Percentiles rank a stretch among this genome's conserved stretches.
Evolutionary conservation across 2,888 invertebrate genomes (phyloP).

Genomic region (Agapostemon virescens): DNA sequence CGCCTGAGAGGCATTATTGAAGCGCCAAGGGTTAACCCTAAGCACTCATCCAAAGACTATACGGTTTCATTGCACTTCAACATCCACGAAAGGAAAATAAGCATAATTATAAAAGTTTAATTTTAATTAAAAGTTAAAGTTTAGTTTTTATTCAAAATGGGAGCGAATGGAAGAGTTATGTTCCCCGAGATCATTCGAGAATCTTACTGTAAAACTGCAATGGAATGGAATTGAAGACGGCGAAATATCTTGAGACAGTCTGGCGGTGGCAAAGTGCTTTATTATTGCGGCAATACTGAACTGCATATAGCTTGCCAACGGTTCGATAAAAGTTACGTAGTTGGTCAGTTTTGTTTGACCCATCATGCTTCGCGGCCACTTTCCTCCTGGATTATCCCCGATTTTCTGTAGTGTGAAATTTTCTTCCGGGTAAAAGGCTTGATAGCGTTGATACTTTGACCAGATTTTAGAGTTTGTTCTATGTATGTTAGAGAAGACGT

Average conservation of each 20-base stretch:
- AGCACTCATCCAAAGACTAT: no score
- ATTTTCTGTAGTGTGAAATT: neutral
- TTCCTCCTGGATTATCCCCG: neutral
- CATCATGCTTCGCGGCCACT: neutral
- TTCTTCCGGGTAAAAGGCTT: neutral
- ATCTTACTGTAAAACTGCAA: neutral
- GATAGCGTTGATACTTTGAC: neutral
- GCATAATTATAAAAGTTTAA: no score
- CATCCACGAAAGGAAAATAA: no score
- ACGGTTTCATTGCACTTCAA: no score
- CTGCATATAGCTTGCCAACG: neutral
- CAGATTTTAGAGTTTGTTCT: neutral
- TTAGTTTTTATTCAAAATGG: no score
- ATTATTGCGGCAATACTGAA: neutral
- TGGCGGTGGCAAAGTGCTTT: neutral
- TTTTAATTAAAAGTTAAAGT: no score
- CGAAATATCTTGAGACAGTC: neutral
- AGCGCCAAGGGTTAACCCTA: no score
- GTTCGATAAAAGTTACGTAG: slow-evolving; percentile 1
- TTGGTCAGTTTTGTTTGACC: neutral
- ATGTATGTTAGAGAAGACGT: no score
- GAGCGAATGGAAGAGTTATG: no score
- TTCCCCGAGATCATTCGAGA: no score
- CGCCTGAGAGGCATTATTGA: no score
- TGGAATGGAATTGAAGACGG: neutral